These are phyloP conservation scores for Liolophura sinensis DNA, from an alignment of 1,140 invertebrate genomes.

Conservation along the genomic window DNA sequence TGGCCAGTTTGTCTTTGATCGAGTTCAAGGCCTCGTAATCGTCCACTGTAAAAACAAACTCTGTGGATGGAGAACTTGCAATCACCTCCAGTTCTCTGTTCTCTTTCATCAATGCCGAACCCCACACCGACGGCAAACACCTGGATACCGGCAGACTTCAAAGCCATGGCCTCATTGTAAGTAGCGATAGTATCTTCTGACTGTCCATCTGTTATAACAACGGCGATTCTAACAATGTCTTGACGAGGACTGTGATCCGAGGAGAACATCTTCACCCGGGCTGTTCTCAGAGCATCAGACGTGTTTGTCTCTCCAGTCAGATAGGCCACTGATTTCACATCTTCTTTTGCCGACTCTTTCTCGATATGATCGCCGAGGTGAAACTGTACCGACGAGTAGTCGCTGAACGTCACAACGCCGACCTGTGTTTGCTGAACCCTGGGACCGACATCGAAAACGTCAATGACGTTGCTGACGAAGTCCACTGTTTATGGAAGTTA, in stretches of 20 bases:
- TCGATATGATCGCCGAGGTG: constrained; percentile 5
- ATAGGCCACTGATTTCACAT: background rate
- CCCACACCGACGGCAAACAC: constrained; percentile 37
- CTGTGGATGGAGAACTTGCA: constrained; percentile 24
- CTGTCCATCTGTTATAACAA: constrained; percentile 42
- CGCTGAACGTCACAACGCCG: constrained; percentile 21
- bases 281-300: constrained; percentile 8
- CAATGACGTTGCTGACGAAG: constrained; percentile 19
- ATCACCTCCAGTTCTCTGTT: constrained; percentile 28
- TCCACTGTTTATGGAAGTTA: constrained; percentile 38
- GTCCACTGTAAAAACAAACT: constrained; percentile 32
- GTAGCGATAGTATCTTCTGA: constrained; percentile 25
- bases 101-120: constrained; percentile 14
- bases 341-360: constrained; percentile 24
- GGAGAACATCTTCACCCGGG: constrained; percentile 30
- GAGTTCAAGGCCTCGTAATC: constrained; percentile 24
- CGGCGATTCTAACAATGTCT: constrained; percentile 28
- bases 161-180: constrained; percentile 18
- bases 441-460: constrained; percentile 27
- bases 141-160: constrained; percentile 24
- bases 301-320: constrained; percentile 4
- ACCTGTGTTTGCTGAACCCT: constrained; percentile 12
- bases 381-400: constrained; percentile 24
- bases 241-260: constrained; percentile 24
- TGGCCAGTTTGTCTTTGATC: constrained; percentile 21